A percentile compares a stretch with the other conserved stretches of the same genome.
Conservation (phyloP, 2,888 invertebrate species). For the Drosophila mimica region DNA sequence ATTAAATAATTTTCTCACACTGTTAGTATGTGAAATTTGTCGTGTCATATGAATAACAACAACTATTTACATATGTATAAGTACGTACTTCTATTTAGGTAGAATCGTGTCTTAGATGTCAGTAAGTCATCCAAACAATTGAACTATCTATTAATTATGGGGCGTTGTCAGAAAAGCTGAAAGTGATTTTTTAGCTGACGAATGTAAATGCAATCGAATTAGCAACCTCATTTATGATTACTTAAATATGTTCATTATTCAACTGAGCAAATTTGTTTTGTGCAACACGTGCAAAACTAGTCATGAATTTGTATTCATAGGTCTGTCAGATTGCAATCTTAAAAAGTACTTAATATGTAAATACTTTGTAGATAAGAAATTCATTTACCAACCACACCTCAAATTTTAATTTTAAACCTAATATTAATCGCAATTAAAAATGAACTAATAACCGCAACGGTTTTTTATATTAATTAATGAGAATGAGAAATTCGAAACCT, state of each 20-base stretch:
- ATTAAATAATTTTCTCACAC: slow-evolving; percentile 70
- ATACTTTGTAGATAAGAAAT: background rate
- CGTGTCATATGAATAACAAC: slow-evolving; percentile 33
- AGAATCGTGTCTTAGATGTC: slow-evolving; percentile 65
- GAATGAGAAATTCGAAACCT: background rate
- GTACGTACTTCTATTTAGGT: slow-evolving; percentile 16
- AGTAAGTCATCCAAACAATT: slow-evolving; percentile 68
- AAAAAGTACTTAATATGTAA: background rate
- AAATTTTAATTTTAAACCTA: background rate
- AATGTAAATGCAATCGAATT: slow-evolving; percentile 46
- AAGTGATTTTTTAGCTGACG: slow-evolving; percentile 18
- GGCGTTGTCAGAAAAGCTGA: slow-evolving; percentile 41
- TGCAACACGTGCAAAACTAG: slow-evolving; percentile 2
- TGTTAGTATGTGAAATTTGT: slow-evolving; percentile 36
- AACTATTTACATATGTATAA: background rate
- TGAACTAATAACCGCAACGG: background rate
- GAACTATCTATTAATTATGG: slow-evolving; percentile 56
- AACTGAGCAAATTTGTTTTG: background rate
- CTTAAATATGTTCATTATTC: background rate
- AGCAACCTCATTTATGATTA: slow-evolving; percentile 23
- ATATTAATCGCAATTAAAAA: background rate
- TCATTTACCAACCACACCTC: background rate
- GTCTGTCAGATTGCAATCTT: background rate
- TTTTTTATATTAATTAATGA: background rate
- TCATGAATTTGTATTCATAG: background rate